Conservation (phyloP, 2,113 vertebrate genomes). For the Castor canadensis region DNA sequence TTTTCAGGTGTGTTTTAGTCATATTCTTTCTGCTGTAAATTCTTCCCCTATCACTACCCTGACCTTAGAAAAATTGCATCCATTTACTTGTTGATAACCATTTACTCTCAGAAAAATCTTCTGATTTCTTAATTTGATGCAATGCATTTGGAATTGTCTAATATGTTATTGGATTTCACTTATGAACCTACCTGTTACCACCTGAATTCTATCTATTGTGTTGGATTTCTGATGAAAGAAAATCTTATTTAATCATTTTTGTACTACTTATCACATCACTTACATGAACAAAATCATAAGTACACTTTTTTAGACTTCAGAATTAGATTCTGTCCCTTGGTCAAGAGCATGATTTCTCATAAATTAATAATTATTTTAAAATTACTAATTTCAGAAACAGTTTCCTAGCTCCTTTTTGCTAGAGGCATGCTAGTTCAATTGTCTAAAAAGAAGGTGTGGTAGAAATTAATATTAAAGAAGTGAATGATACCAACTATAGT, state of each 20-base stretch:
- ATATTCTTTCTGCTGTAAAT: neutral
- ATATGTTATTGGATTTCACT: neutral
- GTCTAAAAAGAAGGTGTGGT: neutral
- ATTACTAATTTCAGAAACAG: neutral
- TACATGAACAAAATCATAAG: constrained; percentile 6
- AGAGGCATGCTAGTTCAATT: neutral
- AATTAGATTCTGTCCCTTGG: neutral
- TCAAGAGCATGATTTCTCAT: neutral
- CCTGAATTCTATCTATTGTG: neutral
- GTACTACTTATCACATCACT: neutral
- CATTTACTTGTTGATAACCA: neutral
- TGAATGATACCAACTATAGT: neutral
- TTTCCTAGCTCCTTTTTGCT: neutral
- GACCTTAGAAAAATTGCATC: neutral
- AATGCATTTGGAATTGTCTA: constrained; percentile 26
- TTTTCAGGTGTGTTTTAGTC: neutral
- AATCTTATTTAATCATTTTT: neutral
- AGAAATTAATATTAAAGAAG: neutral
- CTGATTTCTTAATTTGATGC: constrained; percentile 4
- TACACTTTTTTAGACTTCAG: constrained; percentile 16
- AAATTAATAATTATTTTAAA: constrained; percentile 3
- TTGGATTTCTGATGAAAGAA: constrained; percentile 27
- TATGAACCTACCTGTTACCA: neutral
- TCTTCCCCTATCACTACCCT: neutral
- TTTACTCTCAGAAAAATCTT: neutral